Base-by-base conservation (phyloP, 1,140 invertebrate genomes). In the Batillaria attramentaria region DNA sequence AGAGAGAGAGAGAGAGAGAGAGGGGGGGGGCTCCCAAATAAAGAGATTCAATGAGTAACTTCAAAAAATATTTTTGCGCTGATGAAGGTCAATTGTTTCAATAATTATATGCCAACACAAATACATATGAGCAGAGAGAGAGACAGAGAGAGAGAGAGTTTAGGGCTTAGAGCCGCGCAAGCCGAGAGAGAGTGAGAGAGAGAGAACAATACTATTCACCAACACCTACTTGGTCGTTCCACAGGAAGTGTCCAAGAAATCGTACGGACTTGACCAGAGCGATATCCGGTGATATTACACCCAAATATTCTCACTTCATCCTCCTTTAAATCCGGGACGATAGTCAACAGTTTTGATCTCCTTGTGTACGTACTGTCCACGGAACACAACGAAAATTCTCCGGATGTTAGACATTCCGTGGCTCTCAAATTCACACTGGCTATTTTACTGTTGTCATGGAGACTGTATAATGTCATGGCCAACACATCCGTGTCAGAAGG, bases 281-380 rank as follows among this genome's bases (percentile, higher is more conserved):
- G n/a, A n/a, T n/a, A n/a, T n/a, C n/a, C n/a, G n/a, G n/a, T n/a
- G n/a, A n/a, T n/a, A n/a, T n/a, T 50, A 31, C 73, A 62, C 8
- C 57, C 73, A 18, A 62, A 75, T 37, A 37, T 35, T 35, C 73
- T 50, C 3, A n/a, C 16, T 39, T 75, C 73, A 8, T 57, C 73
- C 42, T 65, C 73, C n/a, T 65, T 20, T 28, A 75, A 28, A 41
- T 75, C 73, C 13, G 35, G 6, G 35, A 75, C 73, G 35, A 75
- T 41, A 16, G 62, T 16, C 31, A 33, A 31, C 20, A 75, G 37
- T 2, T 10, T 8, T 0, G 42, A 39, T 13, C 31, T 31, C 13
- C 39, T 50, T 13, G 16, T 65, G 33, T 65, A 10, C 35, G 6
- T 16, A 2, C 4, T 10, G 57, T 75, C 39, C 10, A 75, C 62